phyloP scores from a whole-genome alignment of 2,797 vertebrate species.

The Hemibagrus guttatus region DNA sequence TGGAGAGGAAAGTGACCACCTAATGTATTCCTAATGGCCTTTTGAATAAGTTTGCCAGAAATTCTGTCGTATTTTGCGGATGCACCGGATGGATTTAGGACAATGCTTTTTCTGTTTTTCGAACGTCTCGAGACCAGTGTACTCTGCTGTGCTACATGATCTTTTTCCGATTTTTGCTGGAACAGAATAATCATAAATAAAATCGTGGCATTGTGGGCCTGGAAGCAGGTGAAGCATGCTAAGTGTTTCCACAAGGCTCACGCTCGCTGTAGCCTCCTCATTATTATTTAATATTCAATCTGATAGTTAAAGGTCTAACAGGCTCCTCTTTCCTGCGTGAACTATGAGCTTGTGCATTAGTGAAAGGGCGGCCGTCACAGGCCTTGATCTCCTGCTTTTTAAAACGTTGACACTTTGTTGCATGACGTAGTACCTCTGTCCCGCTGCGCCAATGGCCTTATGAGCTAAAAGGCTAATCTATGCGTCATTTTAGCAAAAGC shows the following conservation, averaged over 20 bases:
- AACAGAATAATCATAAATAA: conserved; percentile 19
- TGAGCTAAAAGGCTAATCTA: conserved; percentile 39
- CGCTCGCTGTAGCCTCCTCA: conserved; percentile 40
- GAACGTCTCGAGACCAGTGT: background rate
- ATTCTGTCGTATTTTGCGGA: background rate
- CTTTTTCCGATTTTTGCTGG: background rate
- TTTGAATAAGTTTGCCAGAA: conserved; percentile 9
- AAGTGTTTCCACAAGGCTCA: conserved; percentile 19
- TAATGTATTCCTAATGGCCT: conserved; percentile 27
- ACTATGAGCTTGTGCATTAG: conserved; percentile 50
- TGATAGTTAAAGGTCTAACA: conserved; percentile 55
- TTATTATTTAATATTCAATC: conserved; percentile 59
- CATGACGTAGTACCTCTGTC: conserved; percentile 23
- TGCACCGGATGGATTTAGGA: background rate
- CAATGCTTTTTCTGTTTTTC: background rate
- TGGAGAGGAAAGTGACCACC: background rate
- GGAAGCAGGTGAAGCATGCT: conserved; percentile 32
- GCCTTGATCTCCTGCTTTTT: conserved; percentile 52
- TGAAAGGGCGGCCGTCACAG: conserved; percentile 21
- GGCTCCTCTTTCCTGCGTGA: conserved; percentile 44
- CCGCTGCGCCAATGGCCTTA: conserved; percentile 17
- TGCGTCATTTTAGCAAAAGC: background rate
- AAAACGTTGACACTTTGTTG: conserved; percentile 45
- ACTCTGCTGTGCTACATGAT: background rate
- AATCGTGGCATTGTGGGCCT: background rate